These are phyloP conservation scores for Caradrina clavipalpis DNA, from an alignment of 2,888 invertebrate genomes.

Conservation along the genomic window DNA sequence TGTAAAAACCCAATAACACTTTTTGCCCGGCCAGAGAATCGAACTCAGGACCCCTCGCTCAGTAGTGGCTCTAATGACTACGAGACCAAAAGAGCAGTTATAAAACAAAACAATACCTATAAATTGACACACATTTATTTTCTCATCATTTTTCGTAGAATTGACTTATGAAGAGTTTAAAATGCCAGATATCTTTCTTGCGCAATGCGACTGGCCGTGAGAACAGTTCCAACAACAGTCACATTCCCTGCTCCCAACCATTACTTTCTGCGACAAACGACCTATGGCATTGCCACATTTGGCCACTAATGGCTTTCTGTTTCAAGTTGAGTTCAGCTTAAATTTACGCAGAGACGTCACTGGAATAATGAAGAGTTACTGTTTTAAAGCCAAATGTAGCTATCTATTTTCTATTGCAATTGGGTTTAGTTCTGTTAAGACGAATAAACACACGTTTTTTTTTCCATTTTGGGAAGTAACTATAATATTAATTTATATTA, in stretches of 20 bases:
- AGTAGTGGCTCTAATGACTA: too few relatives aligned
- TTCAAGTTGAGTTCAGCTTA: conserved; percentile 55
- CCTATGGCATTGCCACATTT: conserved; percentile 65
- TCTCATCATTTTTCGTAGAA: too few relatives aligned
- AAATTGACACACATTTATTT: too few relatives aligned
- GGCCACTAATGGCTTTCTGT: conserved; percentile 69
- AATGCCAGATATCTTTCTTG: background rate
- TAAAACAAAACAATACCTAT: too few relatives aligned
- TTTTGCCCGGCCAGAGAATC: too few relatives aligned
- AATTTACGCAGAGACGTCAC: conserved; percentile 21
- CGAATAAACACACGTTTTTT: background rate
- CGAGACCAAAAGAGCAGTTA: too few relatives aligned
- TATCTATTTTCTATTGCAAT: background rate
- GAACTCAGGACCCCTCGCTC: too few relatives aligned
- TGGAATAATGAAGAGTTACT: conserved; percentile 4
- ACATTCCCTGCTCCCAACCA: conserved; percentile 57
- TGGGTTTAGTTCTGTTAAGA: background rate
- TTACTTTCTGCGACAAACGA: conserved; percentile 73
- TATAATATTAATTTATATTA: too few relatives aligned
- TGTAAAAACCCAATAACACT: too few relatives aligned
- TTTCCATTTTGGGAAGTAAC: background rate
- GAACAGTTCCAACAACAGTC: conserved; percentile 42
- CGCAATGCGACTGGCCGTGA: conserved; percentile 1
- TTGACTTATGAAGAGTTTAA: background rate
- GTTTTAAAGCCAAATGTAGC: background rate